A percentile compares a stretch with the other conserved stretches of the same genome.
phyloP scores from a whole-genome alignment of 2,113 vertebrate species.

The Capricornis sumatraensis region DNA sequence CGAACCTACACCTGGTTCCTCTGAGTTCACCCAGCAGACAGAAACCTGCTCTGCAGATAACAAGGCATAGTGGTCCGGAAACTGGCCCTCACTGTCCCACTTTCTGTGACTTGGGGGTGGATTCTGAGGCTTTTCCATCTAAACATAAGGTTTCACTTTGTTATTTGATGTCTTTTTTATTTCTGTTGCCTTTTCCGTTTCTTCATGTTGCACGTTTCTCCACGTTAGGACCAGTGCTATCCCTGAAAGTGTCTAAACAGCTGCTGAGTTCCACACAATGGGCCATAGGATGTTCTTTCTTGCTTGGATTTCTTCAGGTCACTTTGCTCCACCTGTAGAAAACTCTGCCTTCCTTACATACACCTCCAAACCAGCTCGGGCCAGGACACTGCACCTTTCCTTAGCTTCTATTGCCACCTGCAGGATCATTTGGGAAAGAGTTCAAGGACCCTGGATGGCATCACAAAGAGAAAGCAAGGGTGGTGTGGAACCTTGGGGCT shows the following conservation, averaged over 20 bases:
- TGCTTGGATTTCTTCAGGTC: not conserved
- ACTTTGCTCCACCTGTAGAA: not conserved
- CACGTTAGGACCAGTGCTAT: not conserved
- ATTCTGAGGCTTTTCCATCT: not conserved
- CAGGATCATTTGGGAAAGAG: not conserved
- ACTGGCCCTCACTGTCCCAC: not conserved
- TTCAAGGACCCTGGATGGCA: not conserved
- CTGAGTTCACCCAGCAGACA: not conserved
- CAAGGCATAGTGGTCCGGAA: fast-evolving
- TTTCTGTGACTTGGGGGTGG: not conserved
- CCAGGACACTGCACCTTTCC: not conserved
- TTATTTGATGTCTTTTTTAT: not conserved
- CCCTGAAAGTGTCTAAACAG: not conserved
- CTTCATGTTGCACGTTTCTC: not conserved
- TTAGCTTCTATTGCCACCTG: slow-evolving; percentile 43
- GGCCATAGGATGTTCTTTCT: not conserved
- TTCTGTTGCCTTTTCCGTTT: not conserved
- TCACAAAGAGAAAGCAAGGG: not conserved
- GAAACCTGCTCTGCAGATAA: not conserved
- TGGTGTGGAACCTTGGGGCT: not conserved
- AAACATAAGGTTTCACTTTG: not conserved
- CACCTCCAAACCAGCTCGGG: fast-evolving
- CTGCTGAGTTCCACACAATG: not conserved
- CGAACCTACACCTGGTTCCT: not conserved
- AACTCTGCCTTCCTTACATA: not conserved